These are phyloP conservation scores for Nephila pilipes DNA, from an alignment of 1,140 invertebrate species.

Conservation along the genomic window DNA sequence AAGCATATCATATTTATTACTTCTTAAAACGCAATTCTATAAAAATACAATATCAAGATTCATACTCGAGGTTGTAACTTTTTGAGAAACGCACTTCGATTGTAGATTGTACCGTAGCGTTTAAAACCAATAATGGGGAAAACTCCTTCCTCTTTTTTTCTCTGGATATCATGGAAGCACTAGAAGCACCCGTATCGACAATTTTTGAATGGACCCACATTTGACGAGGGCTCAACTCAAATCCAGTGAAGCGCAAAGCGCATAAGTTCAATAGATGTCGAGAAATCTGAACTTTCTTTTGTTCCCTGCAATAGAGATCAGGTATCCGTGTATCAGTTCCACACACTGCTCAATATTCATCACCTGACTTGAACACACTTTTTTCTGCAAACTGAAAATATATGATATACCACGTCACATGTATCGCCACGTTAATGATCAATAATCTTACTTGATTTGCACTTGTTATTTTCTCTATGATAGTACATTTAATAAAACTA, in stretches of 20 bases:
- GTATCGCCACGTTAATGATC: no score
- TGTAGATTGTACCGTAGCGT: not conserved
- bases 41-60: not conserved
- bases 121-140: no score
- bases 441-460: no score
- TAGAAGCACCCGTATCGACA: not conserved
- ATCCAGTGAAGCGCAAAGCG: not conserved
- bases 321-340: not conserved
- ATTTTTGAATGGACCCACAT: constrained; percentile 8
- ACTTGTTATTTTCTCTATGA: no score
- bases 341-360: not conserved
- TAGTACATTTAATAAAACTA: no score
- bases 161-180: not conserved
- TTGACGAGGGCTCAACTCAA: not conserved
- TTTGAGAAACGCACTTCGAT: no score
- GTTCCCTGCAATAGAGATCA: not conserved
- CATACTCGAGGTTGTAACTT: not conserved
- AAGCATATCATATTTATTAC: no score
- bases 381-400: no score
- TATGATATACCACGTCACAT: no score
- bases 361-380: no score
- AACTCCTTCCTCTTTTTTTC: no score
- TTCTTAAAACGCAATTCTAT: no score
- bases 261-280: not conserved
- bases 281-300: not conserved